These are phyloP conservation scores for Sebastes paucispinis DNA, from an alignment of 2,797 vertebrate genomes.

Conservation along the genomic window DNA sequence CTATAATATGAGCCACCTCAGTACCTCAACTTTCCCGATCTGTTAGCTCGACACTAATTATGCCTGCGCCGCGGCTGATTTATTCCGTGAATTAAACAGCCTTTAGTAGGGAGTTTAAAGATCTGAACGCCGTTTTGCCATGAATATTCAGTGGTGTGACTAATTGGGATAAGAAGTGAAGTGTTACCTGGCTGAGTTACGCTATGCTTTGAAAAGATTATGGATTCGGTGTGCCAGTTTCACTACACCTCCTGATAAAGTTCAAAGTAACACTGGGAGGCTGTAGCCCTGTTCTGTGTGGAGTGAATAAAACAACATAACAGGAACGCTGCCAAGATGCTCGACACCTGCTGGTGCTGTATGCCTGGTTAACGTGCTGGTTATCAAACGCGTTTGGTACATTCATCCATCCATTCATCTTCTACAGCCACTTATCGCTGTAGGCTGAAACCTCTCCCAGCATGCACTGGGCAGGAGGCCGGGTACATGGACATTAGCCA, in stretches of 20 bases:
- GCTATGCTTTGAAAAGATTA: conserved; percentile 54
- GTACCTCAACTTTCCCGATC: conserved; percentile 27
- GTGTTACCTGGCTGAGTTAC: conserved; percentile 57
- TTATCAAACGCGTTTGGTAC: conserved; percentile 25
- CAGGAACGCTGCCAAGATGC: conserved; percentile 5
- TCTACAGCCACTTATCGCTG: not conserved
- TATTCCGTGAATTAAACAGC: conserved; percentile 70
- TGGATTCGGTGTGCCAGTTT: conserved; percentile 53
- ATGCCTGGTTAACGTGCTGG: not conserved
- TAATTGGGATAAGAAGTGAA: conserved; percentile 68
- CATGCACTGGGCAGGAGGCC: conserved; percentile 11
- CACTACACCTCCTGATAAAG: conserved; percentile 51
- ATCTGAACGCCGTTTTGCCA: conserved; percentile 37
- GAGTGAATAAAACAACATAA: conserved; percentile 13
- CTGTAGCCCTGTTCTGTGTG: conserved; percentile 14
- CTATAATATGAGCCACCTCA: conserved; percentile 16
- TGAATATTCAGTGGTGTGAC: conserved; percentile 66
- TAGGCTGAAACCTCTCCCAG: conserved; percentile 5
- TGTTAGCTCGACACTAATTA: conserved; percentile 54
- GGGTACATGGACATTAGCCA: not conserved
- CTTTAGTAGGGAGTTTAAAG: conserved; percentile 59
- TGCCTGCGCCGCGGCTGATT: conserved; percentile 42
- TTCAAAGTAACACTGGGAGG: conserved; percentile 35
- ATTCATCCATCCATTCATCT: conserved; percentile 26
- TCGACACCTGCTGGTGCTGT: not conserved